These are phyloP conservation scores for Chloebia gouldiae DNA, from an alignment of 2,113 vertebrate genomes.

Conservation along the genomic window DNA sequence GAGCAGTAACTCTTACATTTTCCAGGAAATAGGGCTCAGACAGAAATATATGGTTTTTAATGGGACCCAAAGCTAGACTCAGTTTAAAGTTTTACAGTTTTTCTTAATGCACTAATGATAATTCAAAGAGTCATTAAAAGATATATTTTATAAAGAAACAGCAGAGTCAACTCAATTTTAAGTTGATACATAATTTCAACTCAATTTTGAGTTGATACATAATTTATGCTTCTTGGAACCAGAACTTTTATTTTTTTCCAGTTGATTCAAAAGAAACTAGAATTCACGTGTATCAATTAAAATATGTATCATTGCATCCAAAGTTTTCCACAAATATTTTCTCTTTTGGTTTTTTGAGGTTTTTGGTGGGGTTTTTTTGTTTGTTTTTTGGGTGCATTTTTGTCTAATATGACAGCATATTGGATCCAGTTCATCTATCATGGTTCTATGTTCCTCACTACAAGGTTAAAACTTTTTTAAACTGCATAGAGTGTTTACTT, in stretches of 20 bases:
- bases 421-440: background rate
- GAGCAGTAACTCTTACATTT: background rate
- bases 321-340: background rate
- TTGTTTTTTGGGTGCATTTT: no score
- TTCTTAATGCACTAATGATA: background rate
- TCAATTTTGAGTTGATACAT: background rate
- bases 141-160: background rate
- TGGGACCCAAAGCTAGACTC: background rate
- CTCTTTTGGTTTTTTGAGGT: rapidly evolving
- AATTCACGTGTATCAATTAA: background rate
- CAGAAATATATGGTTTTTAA: background rate
- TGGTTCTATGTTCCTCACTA: background rate
- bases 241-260: background rate
- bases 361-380: no score
- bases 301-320: background rate
- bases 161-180: background rate
- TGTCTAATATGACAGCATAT: no score
- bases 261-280: background rate
- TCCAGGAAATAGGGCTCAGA: background rate
- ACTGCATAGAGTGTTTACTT: background rate
- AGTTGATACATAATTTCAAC: background rate
- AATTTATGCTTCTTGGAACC: background rate
- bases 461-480: background rate
- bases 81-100: background rate
- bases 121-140: background rate